Conservation (phyloP, 2,888 invertebrate species). For the Gymnocheta viridis region DNA sequence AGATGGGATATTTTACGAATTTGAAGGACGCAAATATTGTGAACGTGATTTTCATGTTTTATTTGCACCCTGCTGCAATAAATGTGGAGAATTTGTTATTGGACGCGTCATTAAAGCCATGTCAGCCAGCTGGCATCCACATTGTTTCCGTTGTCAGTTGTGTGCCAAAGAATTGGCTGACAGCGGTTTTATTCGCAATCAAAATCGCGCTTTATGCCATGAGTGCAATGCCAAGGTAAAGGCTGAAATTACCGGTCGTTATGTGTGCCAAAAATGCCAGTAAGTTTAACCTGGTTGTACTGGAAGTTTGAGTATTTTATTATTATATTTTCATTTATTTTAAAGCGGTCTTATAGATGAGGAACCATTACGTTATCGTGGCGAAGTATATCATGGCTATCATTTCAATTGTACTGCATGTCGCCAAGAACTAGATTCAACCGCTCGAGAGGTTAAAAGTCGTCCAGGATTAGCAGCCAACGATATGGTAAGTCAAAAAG, state of each 20-base stretch:
- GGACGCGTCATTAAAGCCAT: conserved; percentile 99
- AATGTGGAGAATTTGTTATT: conserved; percentile 96
- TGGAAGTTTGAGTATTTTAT: not conserved
- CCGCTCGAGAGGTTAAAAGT: conserved; percentile 97
- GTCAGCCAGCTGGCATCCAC: conserved; percentile 99
- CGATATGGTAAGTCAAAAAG: conserved; percentile 86
- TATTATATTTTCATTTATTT: not conserved
- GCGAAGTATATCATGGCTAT: conserved; percentile 99
- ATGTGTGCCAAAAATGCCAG: conserved; percentile 99
- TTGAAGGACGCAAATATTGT: conserved; percentile 99
- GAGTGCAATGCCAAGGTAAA: conserved; percentile 98
- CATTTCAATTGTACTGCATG: conserved; percentile 98
- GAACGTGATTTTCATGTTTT: conserved; percentile 99
- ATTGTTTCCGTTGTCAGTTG: conserved; percentile 97
- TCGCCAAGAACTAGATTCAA: conserved; percentile 95
- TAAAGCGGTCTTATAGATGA: conserved; percentile 93
- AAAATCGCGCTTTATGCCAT: conserved; percentile 92
- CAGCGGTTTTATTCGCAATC: conserved; percentile 97
- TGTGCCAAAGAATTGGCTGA: conserved; percentile 96
- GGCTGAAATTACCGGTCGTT: conserved; percentile 96
- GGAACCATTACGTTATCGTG: conserved; percentile 94
- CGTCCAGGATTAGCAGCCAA: conserved; percentile 94
- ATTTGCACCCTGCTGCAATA: conserved; percentile 95
- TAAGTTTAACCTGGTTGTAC: conserved; percentile 84
- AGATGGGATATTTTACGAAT: conserved; percentile 99